phyloP scores from a whole-genome alignment of 2,797 vertebrate species.

The Malacoctenus gilli region DNA sequence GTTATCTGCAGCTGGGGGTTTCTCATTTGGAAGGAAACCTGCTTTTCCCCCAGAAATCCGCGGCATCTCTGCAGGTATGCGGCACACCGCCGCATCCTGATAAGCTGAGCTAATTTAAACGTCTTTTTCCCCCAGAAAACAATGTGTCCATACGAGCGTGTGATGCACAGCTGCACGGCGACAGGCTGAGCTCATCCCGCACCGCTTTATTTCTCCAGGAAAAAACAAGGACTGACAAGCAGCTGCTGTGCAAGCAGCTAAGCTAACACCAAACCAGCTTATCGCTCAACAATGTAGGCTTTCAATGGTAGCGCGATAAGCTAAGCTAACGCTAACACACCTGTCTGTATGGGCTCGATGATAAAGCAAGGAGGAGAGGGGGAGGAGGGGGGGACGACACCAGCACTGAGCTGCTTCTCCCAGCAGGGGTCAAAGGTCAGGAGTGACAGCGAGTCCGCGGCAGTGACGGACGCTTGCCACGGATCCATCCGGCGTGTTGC shows the following conservation, averaged over 20 bases:
- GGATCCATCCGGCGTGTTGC: not conserved
- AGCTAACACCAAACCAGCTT: too few relatives aligned
- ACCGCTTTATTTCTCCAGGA: too few relatives aligned
- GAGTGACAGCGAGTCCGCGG: constrained; percentile 14
- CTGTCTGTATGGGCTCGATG: too few relatives aligned
- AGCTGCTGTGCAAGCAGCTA: too few relatives aligned
- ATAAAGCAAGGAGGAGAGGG: constrained; percentile 5
- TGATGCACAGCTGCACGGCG: not conserved
- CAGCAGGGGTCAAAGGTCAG: constrained; percentile 39
- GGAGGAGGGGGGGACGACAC: constrained; percentile 3
- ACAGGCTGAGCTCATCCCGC: too few relatives aligned
- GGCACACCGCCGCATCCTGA: constrained; percentile 24
- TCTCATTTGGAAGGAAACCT: constrained; percentile 20
- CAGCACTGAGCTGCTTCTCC: constrained; percentile 3
- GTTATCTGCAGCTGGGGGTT: constrained; percentile 19
- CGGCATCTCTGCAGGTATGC: constrained; percentile 1
- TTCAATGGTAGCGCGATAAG: too few relatives aligned
- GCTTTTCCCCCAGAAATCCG: constrained; percentile 18
- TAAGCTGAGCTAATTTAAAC: constrained; percentile 2
- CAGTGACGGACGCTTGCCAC: not conserved
- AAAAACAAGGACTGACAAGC: too few relatives aligned
- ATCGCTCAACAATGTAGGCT: too few relatives aligned
- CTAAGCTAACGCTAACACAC: too few relatives aligned
- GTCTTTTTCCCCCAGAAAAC: too few relatives aligned
- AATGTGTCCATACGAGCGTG: too few relatives aligned